Base-by-base conservation (phyloP, 2,797 vertebrate species). In the Sebastes nivosus region DNA sequence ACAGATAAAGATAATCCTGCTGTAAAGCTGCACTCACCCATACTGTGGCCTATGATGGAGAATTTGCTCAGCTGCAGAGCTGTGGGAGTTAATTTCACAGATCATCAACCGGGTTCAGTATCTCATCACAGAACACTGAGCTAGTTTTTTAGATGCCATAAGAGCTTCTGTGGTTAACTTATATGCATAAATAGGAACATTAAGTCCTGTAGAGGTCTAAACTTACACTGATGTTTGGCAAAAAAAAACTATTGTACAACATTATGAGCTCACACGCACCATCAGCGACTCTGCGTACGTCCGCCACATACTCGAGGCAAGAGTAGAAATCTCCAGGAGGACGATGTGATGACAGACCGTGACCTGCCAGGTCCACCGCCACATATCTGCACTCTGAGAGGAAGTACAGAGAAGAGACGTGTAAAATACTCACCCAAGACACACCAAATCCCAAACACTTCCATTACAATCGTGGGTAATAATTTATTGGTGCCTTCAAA, bases 41-140 rank as follows among this genome's bases (percentile, higher is more conserved):
- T 97, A 81, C 97, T 98, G 93, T 98, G 97, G 79, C 94, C 95
- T 72, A 98, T 88, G 85, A 98, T 87, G 42, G 96, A 96, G 90
- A 97, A 97, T 8, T 36, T 94, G 77, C 82, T 95, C 96, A 97
- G 96, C 65, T 95, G 94, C 85, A 98, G 95, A 82, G 94, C 97
- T 98, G 94, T 25, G 38, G 75, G 84, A 79, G 78, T 77, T 76
- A 11, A 91, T 91, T 90, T 91, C 84, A 91, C 77, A 86, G 68
- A 83, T 84, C 69, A 82, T 88, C 64, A 88, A 68, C 46, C 80
- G n/a, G 46, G 30, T 72, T 71, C 63, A 60, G 29, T 30, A 36
- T 77, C 75, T 86, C 57, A 66, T 68, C 73, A 72, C 42, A 80
- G 24, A 76, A 67, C 57, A 54, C 34, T 1, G 20, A 70, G 55